These are phyloP conservation scores for Gari tellinella DNA, from an alignment of 2,888 invertebrate genomes.

Conservation along the genomic window DNA sequence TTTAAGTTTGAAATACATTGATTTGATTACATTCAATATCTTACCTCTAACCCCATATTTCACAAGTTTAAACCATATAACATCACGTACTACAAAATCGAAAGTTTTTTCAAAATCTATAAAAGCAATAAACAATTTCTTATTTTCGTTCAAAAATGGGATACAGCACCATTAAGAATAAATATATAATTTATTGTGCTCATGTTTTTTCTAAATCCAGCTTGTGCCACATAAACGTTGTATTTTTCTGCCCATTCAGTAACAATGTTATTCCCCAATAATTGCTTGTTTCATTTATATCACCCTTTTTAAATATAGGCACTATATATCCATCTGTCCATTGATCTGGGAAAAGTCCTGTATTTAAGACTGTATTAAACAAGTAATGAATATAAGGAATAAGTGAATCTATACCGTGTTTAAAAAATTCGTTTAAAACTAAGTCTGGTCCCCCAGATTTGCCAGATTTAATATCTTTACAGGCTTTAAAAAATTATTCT, in stretches of 20 bases:
- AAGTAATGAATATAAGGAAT: background rate
- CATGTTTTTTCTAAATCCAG: background rate
- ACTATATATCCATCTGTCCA: constrained; percentile 4
- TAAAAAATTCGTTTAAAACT: constrained; percentile 13
- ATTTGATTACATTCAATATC: constrained; percentile 1
- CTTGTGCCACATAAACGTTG: background rate
- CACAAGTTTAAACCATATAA: constrained; percentile 4
- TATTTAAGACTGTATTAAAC: constrained; percentile 3
- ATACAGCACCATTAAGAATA: constrained; percentile 7
- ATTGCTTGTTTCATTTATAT: background rate
- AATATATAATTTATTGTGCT: background rate
- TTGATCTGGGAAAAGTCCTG: constrained; percentile 4
- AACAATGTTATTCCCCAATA: background rate
- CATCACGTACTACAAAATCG: background rate
- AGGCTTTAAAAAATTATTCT: constrained; percentile 1
- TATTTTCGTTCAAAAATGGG: constrained; percentile 2
- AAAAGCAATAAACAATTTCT: background rate
- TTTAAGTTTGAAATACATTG: too few relatives aligned
- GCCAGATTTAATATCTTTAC: background rate
- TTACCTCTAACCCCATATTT: background rate
- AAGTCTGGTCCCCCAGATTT: background rate
- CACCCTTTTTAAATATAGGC: constrained; percentile 1
- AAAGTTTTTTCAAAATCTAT: background rate
- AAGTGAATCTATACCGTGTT: constrained; percentile 4
- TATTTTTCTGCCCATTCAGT: background rate